phyloP scores from a whole-genome alignment of 2,888 invertebrate genomes.

The Margaritifera margaritifera region DNA sequence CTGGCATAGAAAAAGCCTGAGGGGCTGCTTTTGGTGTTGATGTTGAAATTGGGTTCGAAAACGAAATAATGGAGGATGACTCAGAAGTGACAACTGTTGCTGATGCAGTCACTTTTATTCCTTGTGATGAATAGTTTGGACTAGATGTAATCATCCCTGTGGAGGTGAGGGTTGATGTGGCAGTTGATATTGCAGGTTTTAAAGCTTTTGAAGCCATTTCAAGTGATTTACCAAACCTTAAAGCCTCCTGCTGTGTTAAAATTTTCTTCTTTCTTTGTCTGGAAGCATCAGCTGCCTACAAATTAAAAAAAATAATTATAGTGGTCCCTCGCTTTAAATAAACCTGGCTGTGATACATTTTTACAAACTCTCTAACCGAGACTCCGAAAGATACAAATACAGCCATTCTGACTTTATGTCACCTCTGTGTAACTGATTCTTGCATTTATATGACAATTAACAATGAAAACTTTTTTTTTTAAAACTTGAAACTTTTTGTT shows the following conservation, averaged over 20 bases:
- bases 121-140: conserved; percentile 15
- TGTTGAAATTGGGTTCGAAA: conserved; percentile 41
- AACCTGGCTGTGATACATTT: too few relatives aligned
- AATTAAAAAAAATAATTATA: background rate
- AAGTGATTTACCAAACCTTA: conserved; percentile 64
- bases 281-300: conserved; percentile 59
- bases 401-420: too few relatives aligned
- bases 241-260: conserved; percentile 51
- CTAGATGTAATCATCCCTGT: conserved; percentile 20
- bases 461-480: too few relatives aligned
- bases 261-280: conserved; percentile 64
- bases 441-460: too few relatives aligned
- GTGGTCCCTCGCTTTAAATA: too few relatives aligned
- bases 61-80: conserved; percentile 36
- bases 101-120: conserved; percentile 14
- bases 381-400: too few relatives aligned
- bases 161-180: conserved; percentile 16
- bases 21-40: conserved; percentile 37
- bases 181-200: conserved; percentile 33
- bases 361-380: too few relatives aligned
- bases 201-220: conserved; percentile 59
- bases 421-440: too few relatives aligned
- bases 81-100: conserved; percentile 15
- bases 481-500: too few relatives aligned
- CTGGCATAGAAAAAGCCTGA: conserved; percentile 23